Percentiles rank a stretch among this genome's conserved stretches.
These are phyloP conservation scores for Rattus rattus DNA, from an alignment of 2,113 vertebrate genomes.

Conservation along the genomic window DNA sequence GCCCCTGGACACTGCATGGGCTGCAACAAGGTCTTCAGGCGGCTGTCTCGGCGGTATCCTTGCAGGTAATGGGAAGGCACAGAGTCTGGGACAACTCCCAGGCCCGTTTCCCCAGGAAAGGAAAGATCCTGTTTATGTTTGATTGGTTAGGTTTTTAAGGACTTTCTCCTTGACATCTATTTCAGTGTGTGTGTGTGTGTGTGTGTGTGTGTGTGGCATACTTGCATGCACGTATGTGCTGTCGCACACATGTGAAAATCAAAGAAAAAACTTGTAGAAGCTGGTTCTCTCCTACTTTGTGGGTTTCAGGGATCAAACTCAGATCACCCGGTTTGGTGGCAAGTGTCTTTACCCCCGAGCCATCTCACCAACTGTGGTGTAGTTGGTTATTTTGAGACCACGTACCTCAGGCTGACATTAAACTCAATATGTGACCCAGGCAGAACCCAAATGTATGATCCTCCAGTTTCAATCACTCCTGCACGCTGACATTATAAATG, in stretches of 20 bases:
- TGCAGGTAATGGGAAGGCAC: constrained; percentile 83
- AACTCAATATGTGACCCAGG: not conserved
- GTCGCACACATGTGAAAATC: not conserved
- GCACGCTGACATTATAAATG: too few species aligned
- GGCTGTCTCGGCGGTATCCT: constrained; percentile 83
- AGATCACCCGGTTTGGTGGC: not conserved
- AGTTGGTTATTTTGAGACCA: not conserved
- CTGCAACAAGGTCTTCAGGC: constrained; percentile 84
- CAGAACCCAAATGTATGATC: not conserved
- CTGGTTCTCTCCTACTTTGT: not conserved
- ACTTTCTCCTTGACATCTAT: not conserved
- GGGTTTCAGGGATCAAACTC: not conserved
- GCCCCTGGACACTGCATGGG: constrained; percentile 70
- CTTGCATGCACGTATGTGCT: not conserved
- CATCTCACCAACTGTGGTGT: not conserved
- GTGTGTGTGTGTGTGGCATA: not conserved
- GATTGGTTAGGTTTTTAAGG: too few species aligned
- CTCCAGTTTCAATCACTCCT: not conserved
- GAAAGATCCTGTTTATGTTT: not conserved
- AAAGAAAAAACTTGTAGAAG: not conserved
- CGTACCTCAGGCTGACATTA: not conserved
- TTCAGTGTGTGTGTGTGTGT: not conserved
- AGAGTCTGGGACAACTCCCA: not conserved
- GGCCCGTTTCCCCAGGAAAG: not conserved
- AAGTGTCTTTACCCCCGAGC: not conserved